These are phyloP conservation scores for Diadumene lineata DNA, from an alignment of 92 coral and sea anemone species.

Conservation along the genomic window DNA sequence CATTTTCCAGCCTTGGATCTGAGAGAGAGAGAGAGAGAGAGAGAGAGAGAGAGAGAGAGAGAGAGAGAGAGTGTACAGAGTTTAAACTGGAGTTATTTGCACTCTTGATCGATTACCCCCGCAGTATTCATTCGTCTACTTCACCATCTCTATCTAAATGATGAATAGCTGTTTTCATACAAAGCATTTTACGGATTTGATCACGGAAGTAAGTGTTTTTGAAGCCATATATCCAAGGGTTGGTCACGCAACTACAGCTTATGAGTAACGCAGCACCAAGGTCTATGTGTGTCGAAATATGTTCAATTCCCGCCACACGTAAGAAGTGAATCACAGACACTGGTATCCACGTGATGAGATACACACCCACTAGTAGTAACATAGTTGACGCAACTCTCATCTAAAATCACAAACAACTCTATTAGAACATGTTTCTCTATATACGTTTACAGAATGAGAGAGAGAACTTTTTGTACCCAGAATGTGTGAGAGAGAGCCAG, in stretches of 20 bases:
- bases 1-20: too few species aligned
- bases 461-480: too few species aligned
- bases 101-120: too few species aligned
- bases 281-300: slow-evolving; percentile 67
- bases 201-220: slow-evolving; percentile 69
- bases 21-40: too few species aligned
- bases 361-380: slow-evolving; percentile 65
- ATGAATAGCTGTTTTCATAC: slow-evolving; percentile 36
- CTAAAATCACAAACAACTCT: background rate
- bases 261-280: slow-evolving; percentile 72
- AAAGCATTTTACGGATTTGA: slow-evolving; percentile 59
- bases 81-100: too few species aligned
- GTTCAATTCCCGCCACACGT: slow-evolving; percentile 59
- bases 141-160: slow-evolving; percentile 8
- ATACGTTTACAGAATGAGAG: too few species aligned
- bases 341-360: slow-evolving; percentile 84
- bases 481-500: too few species aligned
- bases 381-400: slow-evolving; percentile 70
- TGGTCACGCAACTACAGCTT: slow-evolving; percentile 76
- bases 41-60: too few species aligned
- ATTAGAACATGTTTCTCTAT: background rate
- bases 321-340: slow-evolving; percentile 69
- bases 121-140: too few species aligned
- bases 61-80: too few species aligned
- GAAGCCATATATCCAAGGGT: slow-evolving; percentile 87